Base-by-base conservation (phyloP, 2,888 invertebrate species). In the Ectemnius continuus region DNA sequence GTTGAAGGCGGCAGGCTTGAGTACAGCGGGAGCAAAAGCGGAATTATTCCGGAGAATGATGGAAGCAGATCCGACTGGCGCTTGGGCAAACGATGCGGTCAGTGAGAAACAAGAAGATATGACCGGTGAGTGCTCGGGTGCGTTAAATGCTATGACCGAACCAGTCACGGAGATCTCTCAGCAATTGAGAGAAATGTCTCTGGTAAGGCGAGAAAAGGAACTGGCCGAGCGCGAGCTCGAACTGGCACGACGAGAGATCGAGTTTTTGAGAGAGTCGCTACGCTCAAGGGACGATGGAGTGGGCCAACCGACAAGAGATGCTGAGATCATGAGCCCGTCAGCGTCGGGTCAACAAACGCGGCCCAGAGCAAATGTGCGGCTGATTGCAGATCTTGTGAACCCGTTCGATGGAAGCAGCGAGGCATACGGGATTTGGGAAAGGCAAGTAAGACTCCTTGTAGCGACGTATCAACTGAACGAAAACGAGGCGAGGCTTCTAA, bases 391-490 rank as follows among this genome's bases (percentile, higher is more conserved):
- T 8, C 13, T 46, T 8, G 5, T 46, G 13, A 5, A 5, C 46
- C 6, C 5, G 13, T 66, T 71, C 4, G 61, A 71, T 0, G 71
- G 71, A 13, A 61, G 28, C 11, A 26, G 59, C 2, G 63, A 68
- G 6, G 23, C 2, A 13, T 68, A 61, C n/a, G n/a, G 36, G 0
- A 47, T 1, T 2, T 76, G 75, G 75, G 60, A 67, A n/a, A 59
- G 61, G 36, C 78, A 73, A 45, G 18, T 70, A 0, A 11, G 4
- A n/a, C 3, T 73, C 0, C 23, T 78, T 18, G 58, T 26, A 5
- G 2, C 14, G 4, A 75, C 68, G 0, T 78, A 68, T 26, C 11
- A 56, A 11, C 26, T 78, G 18, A 57, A 70, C 52, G 73, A 61
- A n/a, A 36, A 23, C 26, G 59, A 45, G 4, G 58, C 52, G 16